Percentiles rank a stretch among this genome's conserved stretches.
Evolutionary conservation across 2,113 vertebrate species (phyloP).

Genomic region (Callopanchax toddi): DNA sequence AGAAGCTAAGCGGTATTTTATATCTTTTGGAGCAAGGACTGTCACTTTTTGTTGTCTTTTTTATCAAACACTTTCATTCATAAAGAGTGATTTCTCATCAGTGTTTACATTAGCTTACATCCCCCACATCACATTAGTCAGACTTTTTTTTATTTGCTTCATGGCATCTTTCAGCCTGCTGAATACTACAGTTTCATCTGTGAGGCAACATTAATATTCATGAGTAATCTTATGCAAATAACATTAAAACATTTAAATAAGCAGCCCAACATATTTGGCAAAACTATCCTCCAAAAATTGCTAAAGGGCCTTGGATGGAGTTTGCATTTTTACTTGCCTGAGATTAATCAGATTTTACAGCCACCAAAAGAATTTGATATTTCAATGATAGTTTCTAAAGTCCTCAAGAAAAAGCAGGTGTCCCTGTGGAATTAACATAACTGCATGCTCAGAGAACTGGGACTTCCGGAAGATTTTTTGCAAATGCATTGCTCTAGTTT

Average conservation of each 20-base stretch:
- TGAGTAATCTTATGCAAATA: slow-evolving; percentile 55
- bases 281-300: slow-evolving; percentile 60
- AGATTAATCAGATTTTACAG: slow-evolving; percentile 70
- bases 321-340: slow-evolving; percentile 63
- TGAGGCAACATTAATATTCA: slow-evolving; percentile 66
- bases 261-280: slow-evolving; percentile 64
- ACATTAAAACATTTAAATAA: slow-evolving; percentile 60
- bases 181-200: slow-evolving; percentile 49
- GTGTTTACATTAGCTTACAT: slow-evolving; percentile 10
- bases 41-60: slow-evolving; percentile 14
- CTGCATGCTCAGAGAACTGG: slow-evolving; percentile 50
- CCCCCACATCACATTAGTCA: slow-evolving; percentile 46
- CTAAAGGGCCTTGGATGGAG: slow-evolving; percentile 43
- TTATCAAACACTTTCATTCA: too few species aligned
- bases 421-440: slow-evolving; percentile 55
- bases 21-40: slow-evolving; percentile 23
- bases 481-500: slow-evolving; percentile 78
- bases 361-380: slow-evolving; percentile 30
- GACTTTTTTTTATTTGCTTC: slow-evolving; percentile 33
- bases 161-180: slow-evolving; percentile 45
- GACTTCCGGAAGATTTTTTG: slow-evolving; percentile 67
- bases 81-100: too few species aligned
- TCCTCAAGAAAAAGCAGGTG: slow-evolving; percentile 53
- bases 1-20: slow-evolving; percentile 9
- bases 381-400: slow-evolving; percentile 61